Base-by-base conservation (phyloP, 2,888 invertebrate genomes). In the Parelbella ahira region DNA sequence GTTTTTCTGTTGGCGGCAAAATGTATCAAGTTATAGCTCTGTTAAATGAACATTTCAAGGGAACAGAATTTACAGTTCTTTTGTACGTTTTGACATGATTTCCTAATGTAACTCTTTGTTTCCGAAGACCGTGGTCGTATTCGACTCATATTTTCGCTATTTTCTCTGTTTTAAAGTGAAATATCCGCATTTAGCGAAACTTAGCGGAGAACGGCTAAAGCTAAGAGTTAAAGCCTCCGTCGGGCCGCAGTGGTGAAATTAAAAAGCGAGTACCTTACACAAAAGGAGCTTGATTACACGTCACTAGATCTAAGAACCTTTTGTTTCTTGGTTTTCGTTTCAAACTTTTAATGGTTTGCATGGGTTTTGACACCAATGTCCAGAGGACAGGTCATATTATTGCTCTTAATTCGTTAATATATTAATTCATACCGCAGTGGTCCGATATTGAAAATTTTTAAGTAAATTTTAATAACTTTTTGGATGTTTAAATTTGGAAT, bases 231-330 rank as follows among this genome's bases (percentile, higher is more conserved):
- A 52, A 55, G 52, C 45, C 49, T 58, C 45, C 56, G 53, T 53
- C 53, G 47, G 47, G 44, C 47, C 53, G 44, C 33, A 24, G 56
- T 53, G 51, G 56, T 56, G 47, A 58, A 69, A 73, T 69, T 68
- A 72, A 68, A 68, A 62, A 54, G 58, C 50, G 54, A 50, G 58
- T 59, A 57, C 67, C 61, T 60, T 59, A 61, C 56, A 75, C 74
- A 78, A 77, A 73, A 72, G 73, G 56, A 59, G 62, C 68, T 63
- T 76, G 77, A 78, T 78, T 79, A 78, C 70, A 70, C 69, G 71
- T 78, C 75, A 77, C 68, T 63, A 63, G 56, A 60, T 60, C 55
- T 62, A 68, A 63, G 57, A 42, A 63, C 51, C 60, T 60, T 78
- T 79, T 75, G 72, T 76, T 73, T 69, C 59, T 58, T 55, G 54